Base-by-base conservation (phyloP, 2,888 invertebrate species). In the Pandemis corylana region DNA sequence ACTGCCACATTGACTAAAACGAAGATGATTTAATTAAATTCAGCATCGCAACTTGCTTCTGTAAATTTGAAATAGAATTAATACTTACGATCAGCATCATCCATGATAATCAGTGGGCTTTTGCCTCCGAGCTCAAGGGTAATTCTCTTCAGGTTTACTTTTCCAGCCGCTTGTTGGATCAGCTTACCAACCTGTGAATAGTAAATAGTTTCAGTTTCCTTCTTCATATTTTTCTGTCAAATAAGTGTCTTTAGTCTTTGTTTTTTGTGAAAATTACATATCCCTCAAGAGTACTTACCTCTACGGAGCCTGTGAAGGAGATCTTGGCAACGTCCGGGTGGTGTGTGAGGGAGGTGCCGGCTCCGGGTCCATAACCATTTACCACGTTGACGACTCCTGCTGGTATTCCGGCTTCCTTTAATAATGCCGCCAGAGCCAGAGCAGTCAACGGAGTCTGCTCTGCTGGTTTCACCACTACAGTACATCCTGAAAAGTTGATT, bases 361-460 rank as follows among this genome's bases (percentile, higher is more conserved):
- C 96, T 0, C 86, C 87, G 59, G 96, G 96, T 0, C 98, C 99
- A 85, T 95, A 98, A 0, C 99, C 99, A 28, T 98, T 97, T 2
- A 99, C 95, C 13, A 99, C 95, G 87, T 99, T 99, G 0, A 99
- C 88, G 0, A 99, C 99, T 7, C 99, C 99, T 15, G 96, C 95
- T 0, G 99, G 99, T 78, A 98, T 96, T 1, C 98, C 98, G 63
- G 98, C 98, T 92, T 99, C 97, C 80, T 95, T 96, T 13, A 95
- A 89, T 72, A 99, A 91, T 71, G 97, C 96, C 0, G 98, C 98
- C 3, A 98, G 91, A 81, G 97, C 97, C 28, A 98, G 92, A 0
- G 99, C 98, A 0, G 98, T 97, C 65, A 99, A 91, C 0, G 98
- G 97, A 0, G 99, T 99, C 90, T 99, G 99, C 88, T 99, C 99